These are phyloP conservation scores for Drosophila carrolli DNA, from an alignment of 1,140 invertebrate species.

Conservation along the genomic window DNA sequence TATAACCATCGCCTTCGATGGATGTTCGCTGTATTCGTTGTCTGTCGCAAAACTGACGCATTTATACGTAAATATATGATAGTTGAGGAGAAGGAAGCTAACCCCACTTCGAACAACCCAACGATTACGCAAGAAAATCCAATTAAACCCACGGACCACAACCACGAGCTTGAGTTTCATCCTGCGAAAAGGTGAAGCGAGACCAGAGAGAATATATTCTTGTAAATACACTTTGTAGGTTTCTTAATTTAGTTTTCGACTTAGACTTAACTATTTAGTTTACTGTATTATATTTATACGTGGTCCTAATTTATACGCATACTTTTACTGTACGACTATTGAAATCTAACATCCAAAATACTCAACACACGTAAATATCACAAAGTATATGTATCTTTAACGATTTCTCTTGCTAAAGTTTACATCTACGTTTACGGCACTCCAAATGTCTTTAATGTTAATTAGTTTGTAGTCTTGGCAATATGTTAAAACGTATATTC, in stretches of 20 bases:
- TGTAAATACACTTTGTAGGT: slow-evolving; percentile 72
- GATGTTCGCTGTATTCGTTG: slow-evolving; percentile 32
- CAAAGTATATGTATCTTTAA: slow-evolving; percentile 68
- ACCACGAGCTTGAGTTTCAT: slow-evolving; percentile 55
- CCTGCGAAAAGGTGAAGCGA: slow-evolving; percentile 19
- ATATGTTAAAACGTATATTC: slow-evolving; percentile 51
- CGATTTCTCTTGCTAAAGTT: slow-evolving; percentile 43
- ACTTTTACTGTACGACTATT: slow-evolving; percentile 56
- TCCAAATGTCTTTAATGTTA: slow-evolving; percentile 70
- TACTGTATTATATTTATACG: slow-evolving; percentile 77
- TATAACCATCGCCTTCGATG: background rate
- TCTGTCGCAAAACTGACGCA: slow-evolving; percentile 45
- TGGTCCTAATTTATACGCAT: slow-evolving; percentile 67
- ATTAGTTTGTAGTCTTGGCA: slow-evolving; percentile 71
- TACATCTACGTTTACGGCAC: slow-evolving; percentile 53
- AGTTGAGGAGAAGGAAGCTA: slow-evolving; percentile 1
- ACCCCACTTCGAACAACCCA: slow-evolving; percentile 47
- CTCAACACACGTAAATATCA: slow-evolving; percentile 80
- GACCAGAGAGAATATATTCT: slow-evolving; percentile 55
- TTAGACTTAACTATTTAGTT: slow-evolving; percentile 48
- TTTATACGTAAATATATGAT: slow-evolving; percentile 32
- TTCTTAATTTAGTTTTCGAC: slow-evolving; percentile 58
- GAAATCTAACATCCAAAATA: slow-evolving; percentile 81
- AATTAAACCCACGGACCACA: slow-evolving; percentile 56
- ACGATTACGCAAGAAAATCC: slow-evolving; percentile 38